Base-by-base conservation (phyloP, 2,888 invertebrate genomes). In the Drosophila differens region DNA sequence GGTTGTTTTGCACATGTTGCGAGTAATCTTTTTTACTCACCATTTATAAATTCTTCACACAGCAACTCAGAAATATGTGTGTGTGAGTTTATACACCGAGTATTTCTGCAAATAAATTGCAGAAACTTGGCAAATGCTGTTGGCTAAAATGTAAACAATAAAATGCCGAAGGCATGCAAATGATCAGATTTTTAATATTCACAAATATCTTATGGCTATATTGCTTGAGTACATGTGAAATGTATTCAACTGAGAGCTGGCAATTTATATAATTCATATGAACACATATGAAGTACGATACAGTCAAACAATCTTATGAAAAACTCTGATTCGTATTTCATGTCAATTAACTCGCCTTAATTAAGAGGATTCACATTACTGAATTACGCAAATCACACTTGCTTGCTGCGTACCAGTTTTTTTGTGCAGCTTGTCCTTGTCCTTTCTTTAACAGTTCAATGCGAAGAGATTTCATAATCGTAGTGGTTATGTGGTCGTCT, bases 361-460 rank as follows among this genome's bases (percentile, higher is more conserved):
- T 32, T 41, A 41, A 41, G n/a, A 41, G n/a, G 28, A 32, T 63
- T 53, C 54, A n/a, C 55, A 54, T 72, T 72, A 80, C 19, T 51
- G 22, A 53, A 64, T 66, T 44, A 79, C 68, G 65, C 74, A 61
- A 58, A 54, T 64, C 39, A 39, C 61, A 62, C 57, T 64, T 51
- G 49, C 44, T 55, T 41, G 44, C 35, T 64, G 35, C 30, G 52
- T 53, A 22, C 22, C 22, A 22, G 22, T 44, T 22, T 44, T 22
- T n/a, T 49, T 25, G n/a, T 22, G 12, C 25, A 37, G 62, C 39
- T 63, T 57, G 33, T 28, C 57, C 25, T 44, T 59, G 33, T 57
- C 32, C 10, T 19, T 41, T 12, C 22, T 44, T 76, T 41, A 47
- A 19, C n/a, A 47, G 71, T 63, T 53, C 16, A 68, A 59, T 58